Base-by-base conservation (phyloP, 1,140 invertebrate genomes). In the Sitodiplosis mosellana region DNA sequence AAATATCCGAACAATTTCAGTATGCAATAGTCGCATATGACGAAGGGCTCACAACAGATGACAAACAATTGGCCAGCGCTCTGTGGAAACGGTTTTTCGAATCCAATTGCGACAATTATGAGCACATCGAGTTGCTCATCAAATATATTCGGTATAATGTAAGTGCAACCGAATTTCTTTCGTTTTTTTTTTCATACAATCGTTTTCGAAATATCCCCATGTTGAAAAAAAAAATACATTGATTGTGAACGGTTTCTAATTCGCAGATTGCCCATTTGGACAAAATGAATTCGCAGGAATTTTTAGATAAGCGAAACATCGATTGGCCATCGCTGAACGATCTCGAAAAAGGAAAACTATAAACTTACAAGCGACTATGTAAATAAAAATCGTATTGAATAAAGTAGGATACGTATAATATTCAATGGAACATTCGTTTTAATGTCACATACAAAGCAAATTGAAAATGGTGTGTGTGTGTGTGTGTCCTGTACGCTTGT, bases 11-110 rank as follows among this genome's bases (percentile, higher is more conserved):
- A 51, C 80, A 89, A 58, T 84, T 90, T 60, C 80, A 86, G 64
- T 83, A 83, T n/a, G 75, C 82, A 38, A 57, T 91, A 19, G 73
- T 90, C 51, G 72, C 72, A n/a, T 90, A 90, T 57, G 87, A 92
- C 63, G 87, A 91, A 71, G 87, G 85, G 18, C 56, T 90, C 14
- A 66, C 76, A 54, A 72, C 72, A 40, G 75, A 81, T 58, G 85
- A 88, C 59, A 71, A 64, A 49, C 65, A 79, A 8, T 64, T 93
- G 48, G 87, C 87, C 18, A 75, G 73, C 27, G 83, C 85, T 11
- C 50, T 92, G n/a, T 93, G 87, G 87, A 72, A 82, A 54, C 72
- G 81, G 49, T 75, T 91, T 55, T 84, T 87, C 53, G 66, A 71
- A 49, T 68, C 70, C 49, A 61, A 76, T 48, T 69, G 70, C 50